These are phyloP conservation scores for Timema cristinae DNA, from an alignment of 2,888 invertebrate genomes.

Conservation along the genomic window DNA sequence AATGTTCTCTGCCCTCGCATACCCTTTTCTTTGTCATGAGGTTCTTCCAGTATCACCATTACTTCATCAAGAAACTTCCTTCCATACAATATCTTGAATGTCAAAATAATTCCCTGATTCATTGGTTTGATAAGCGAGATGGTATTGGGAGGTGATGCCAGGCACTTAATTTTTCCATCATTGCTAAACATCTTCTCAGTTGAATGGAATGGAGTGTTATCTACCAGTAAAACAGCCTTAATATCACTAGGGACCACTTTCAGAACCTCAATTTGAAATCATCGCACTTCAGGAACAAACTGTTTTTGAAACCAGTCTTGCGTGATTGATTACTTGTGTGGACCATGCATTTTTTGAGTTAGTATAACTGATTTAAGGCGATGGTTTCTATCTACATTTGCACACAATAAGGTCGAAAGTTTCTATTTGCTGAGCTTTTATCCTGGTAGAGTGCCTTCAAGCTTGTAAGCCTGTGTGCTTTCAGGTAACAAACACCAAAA, in stretches of 20 bases:
- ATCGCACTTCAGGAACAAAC: background rate
- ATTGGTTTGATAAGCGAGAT: background rate
- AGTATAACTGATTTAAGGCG: background rate
- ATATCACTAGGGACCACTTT: background rate
- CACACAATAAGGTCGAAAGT: background rate
- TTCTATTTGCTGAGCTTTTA: background rate
- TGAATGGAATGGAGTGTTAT: background rate
- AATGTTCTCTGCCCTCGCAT: conserved; percentile 10
- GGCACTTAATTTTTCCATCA: conserved; percentile 14
- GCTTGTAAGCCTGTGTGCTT: background rate
- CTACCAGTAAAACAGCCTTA: conserved; percentile 3
- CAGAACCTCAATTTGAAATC: background rate
- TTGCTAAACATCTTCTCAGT: background rate
- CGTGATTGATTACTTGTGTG: background rate
- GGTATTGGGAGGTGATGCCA: conserved; percentile 7
- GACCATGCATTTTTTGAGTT: conserved; percentile 17
- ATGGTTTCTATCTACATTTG: conserved; percentile 11
- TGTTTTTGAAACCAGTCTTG: background rate
- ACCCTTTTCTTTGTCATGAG: background rate
- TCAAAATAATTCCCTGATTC: background rate
- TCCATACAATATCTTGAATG: background rate
- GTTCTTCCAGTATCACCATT: conserved; percentile 7
- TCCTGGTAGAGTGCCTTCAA: background rate
- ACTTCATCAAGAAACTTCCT: conserved; percentile 10
- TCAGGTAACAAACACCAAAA: background rate